Evolutionary conservation across 92 coral and sea anemone species (phyloP).

Genomic region (Phymanthus crucifer): DNA sequence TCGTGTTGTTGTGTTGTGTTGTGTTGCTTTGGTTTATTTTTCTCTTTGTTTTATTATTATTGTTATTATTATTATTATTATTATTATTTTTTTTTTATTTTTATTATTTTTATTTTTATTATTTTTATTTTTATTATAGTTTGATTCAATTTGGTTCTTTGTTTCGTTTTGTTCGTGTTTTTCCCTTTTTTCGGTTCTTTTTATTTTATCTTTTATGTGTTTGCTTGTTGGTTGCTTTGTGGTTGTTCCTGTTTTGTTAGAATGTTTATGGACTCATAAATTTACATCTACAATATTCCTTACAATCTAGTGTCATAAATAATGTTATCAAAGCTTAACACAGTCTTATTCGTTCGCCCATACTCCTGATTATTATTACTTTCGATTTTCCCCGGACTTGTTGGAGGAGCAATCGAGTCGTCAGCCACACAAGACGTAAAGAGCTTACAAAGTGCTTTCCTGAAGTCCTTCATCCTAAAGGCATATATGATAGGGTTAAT

Average conservation of each 20-base stretch:
- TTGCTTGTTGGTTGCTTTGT: too few species aligned
- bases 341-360: not conserved
- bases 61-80: too few species aligned
- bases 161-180: not conserved
- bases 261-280: not conserved
- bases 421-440: conserved; percentile 13
- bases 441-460: conserved; percentile 18
- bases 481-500: conserved; percentile 20
- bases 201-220: too few species aligned
- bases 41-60: too few species aligned
- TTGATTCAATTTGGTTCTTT: not conserved
- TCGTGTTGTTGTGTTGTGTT: too few species aligned
- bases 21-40: too few species aligned
- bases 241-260: too few species aligned
- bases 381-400: not conserved
- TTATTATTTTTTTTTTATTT: too few species aligned
- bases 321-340: not conserved
- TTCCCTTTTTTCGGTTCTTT: not conserved
- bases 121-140: not conserved
- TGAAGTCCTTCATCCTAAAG: conserved; percentile 34
- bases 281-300: not conserved
- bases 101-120: too few species aligned
- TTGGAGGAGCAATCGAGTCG: not conserved
- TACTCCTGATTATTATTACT: not conserved
- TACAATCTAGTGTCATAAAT: not conserved